Conservation (phyloP, 37 sponge, comb jelly and placozoan genomes). For the Aphrocallistes beatrix region DNA sequence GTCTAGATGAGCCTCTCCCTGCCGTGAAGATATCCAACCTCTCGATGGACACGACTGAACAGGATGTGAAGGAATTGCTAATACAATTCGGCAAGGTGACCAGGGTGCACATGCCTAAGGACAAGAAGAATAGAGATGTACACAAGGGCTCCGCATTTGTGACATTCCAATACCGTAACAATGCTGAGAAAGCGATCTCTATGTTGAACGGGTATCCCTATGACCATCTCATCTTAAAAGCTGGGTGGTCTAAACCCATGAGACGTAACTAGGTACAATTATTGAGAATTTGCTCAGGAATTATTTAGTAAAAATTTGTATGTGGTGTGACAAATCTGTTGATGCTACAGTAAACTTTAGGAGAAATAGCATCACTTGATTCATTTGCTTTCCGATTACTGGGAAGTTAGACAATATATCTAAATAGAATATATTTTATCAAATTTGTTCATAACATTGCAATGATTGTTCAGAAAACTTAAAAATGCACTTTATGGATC, state of each 20-base stretch:
- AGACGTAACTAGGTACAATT: too few species aligned
- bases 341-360: too few species aligned
- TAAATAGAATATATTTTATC: too few species aligned
- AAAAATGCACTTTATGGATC: too few species aligned
- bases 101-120: not conserved
- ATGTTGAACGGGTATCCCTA: not conserved
- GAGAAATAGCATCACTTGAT: too few species aligned
- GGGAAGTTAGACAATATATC: too few species aligned
- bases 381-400: too few species aligned
- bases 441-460: too few species aligned
- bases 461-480: too few species aligned
- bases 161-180: not conserved
- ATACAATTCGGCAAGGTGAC: not conserved
- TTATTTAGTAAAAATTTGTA: too few species aligned
- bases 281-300: too few species aligned
- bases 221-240: not conserved
- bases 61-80: conserved; percentile 14
- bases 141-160: not conserved
- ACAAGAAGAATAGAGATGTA: not conserved
- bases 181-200: not conserved
- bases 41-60: conserved; percentile 7
- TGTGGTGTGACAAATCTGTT: too few species aligned
- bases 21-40: conserved; percentile 5
- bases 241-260: not conserved
- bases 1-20: not conserved